Conservation (phyloP, 1,140 invertebrate genomes). For the Tetramorium parvispinum region DNA sequence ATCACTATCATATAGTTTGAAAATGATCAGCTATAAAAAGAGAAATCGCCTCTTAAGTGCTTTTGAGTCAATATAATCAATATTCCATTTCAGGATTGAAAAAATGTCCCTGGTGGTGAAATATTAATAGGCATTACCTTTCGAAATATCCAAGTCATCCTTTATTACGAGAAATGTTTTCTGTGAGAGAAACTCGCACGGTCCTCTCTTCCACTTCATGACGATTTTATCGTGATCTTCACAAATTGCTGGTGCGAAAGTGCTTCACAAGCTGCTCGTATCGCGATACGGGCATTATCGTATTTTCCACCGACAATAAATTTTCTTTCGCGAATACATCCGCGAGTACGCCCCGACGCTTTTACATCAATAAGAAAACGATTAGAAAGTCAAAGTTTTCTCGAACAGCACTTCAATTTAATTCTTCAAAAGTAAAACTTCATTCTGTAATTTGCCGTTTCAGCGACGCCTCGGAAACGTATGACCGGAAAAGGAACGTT, state of each 20-base stretch:
- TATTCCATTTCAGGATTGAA: background rate
- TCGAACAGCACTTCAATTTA: background rate
- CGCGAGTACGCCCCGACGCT: background rate
- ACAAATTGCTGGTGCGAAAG: background rate
- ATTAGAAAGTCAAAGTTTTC: background rate
- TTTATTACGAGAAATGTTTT: constrained; percentile 80
- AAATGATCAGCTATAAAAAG: background rate
- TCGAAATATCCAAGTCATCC: constrained; percentile 70
- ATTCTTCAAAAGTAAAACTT: background rate
- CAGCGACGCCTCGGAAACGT: background rate
- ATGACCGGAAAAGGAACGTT: background rate
- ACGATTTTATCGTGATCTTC: constrained; percentile 46
- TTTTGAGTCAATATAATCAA: background rate
- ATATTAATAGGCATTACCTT: constrained; percentile 66
- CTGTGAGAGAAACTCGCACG: constrained; percentile 75
- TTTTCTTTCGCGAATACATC: constrained; percentile 3
- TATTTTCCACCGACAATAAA: background rate
- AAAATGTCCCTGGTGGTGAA: background rate
- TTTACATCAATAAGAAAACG: background rate
- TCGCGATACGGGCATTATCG: constrained; percentile 18
- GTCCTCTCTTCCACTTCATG: constrained; percentile 79
- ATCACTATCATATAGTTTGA: background rate
- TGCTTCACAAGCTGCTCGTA: background rate
- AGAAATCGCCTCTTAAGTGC: background rate
- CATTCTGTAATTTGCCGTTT: background rate